Conservation (phyloP, 2,888 invertebrate genomes). For the Hermaeophaga mercurialis region DNA sequence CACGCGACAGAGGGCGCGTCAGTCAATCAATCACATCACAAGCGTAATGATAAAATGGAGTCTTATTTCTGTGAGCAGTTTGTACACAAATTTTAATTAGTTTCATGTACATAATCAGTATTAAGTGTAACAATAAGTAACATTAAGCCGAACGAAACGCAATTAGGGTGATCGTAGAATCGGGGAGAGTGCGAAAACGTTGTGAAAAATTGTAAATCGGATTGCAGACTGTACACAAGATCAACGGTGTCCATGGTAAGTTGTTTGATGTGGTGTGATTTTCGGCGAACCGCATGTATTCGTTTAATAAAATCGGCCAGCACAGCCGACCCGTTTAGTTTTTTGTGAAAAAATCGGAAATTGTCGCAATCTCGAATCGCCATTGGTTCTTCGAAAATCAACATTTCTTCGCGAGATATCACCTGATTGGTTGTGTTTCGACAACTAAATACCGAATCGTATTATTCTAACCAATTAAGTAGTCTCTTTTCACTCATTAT, state of each 20-base stretch:
- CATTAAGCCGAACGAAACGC: conserved; percentile 42
- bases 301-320: conserved; percentile 8
- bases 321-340: conserved; percentile 14
- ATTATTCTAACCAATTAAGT: conserved; percentile 61
- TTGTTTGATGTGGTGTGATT: conserved; percentile 47
- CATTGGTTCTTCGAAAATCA: conserved; percentile 57
- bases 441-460: conserved; percentile 58
- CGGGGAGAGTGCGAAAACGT: conserved; percentile 36
- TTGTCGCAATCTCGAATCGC: conserved; percentile 43
- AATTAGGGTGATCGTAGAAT: conserved; percentile 36
- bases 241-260: conserved; percentile 58
- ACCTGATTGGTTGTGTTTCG: conserved; percentile 60
- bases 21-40: conserved; percentile 47
- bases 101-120: conserved; percentile 48
- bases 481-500: conserved; percentile 54
- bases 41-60: conserved; percentile 60
- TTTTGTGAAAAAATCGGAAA: conserved; percentile 25
- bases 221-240: conserved; percentile 36
- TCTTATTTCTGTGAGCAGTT: conserved; percentile 57
- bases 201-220: conserved; percentile 41
- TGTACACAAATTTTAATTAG: conserved; percentile 56
- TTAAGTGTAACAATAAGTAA: conserved; percentile 44
- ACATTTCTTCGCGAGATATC: conserved; percentile 59
- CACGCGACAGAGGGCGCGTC: conserved; percentile 43
- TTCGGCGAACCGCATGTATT: conserved; percentile 22